Evolutionary conservation across 2,888 invertebrate species (phyloP).

Genomic region (Cynaeus angustus): DNA sequence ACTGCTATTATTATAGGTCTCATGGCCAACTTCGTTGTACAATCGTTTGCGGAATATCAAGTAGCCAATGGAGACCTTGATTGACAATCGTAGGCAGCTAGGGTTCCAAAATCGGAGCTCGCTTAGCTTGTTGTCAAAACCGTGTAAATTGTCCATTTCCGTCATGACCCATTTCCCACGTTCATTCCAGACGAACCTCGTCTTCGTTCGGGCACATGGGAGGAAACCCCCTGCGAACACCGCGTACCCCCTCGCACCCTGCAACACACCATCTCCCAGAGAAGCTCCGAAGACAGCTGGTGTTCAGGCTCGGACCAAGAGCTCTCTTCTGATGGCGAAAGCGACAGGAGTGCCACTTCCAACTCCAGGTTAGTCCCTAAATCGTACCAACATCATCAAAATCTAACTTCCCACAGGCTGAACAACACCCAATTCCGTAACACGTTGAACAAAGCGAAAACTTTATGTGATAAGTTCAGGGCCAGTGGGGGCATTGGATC

Average conservation of each 20-base stretch:
- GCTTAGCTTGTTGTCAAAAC: not conserved
- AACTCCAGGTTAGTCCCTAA: conserved; percentile 71
- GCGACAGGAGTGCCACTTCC: conserved; percentile 72
- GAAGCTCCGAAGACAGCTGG: conserved; percentile 79
- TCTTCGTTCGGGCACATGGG: conserved; percentile 86
- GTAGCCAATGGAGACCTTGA: conserved; percentile 37
- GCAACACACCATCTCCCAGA: conserved; percentile 68
- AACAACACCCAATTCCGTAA: conserved; percentile 86
- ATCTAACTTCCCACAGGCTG: conserved; percentile 54
- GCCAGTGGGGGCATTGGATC: conserved; percentile 69
- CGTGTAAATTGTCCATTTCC: conserved; percentile 10
- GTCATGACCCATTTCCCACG: conserved; percentile 27
- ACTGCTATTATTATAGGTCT: conserved; percentile 30
- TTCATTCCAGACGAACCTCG: conserved; percentile 83
- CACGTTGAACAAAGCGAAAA: conserved; percentile 87
- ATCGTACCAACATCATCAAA: not conserved
- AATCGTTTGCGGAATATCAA: conserved; percentile 46
- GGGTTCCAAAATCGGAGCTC: not conserved
- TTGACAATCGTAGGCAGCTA: not conserved
- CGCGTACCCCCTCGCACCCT: conserved; percentile 72
- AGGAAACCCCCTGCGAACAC: conserved; percentile 78
- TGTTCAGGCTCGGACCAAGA: conserved; percentile 79
- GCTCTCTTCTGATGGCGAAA: conserved; percentile 79
- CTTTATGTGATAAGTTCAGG: conserved; percentile 88
- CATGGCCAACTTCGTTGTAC: conserved; percentile 48